Evolutionary conservation across 2,113 vertebrate genomes (phyloP), one percentile per base, ranked within the genome.

Genomic region (Dicerorhinus sumatrensis): DNA sequence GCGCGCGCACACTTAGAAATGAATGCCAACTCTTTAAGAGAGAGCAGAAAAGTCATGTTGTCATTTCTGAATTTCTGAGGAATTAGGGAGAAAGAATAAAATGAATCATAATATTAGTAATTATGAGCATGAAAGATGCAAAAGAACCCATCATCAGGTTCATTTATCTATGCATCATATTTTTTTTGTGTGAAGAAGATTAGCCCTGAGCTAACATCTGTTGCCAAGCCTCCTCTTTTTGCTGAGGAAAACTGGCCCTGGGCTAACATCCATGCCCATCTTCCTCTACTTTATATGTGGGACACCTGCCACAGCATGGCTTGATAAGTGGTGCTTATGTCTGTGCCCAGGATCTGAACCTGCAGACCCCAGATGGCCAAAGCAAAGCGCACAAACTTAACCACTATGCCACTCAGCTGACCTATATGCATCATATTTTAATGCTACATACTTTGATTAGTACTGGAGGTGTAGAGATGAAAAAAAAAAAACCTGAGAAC

Each of bases 1-100:
- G 72, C n/a, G n/a, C 21, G 8, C 21, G 27, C 48, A 25, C 9
- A 33, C 33, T 95, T 92, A 70, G 56, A 75, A 84, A 89, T 67
- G 51, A 94, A 92, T 36, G 14, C 4, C 48, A 79, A 25, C 31
- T 84, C 14, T 96, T 63, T 48, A 31, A 88, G n/a, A 93, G 48
- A 96, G 75, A 75, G 11, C n/a, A 85, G 46, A 77, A 67, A 97
- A 42, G n/a, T 82, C 39, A 81, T 46, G 4, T 10, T 94, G 21
- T 29, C 18, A 25, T 95, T 89, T 72, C 58, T 65, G 39, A 82
- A 92, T 95, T 96, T 63, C 17, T 56, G 21, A 21, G 88, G 63
- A 77, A 56, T 84, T 58, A 67, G 92, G 25, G 39, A 83, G 23
- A 93, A 83, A 80, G 12, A 89, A 72, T 42, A 65, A 89, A 91